Evolutionary conservation across 2,888 invertebrate genomes (phyloP).

Genomic region (Caenorhabditis macrosperma): DNA sequence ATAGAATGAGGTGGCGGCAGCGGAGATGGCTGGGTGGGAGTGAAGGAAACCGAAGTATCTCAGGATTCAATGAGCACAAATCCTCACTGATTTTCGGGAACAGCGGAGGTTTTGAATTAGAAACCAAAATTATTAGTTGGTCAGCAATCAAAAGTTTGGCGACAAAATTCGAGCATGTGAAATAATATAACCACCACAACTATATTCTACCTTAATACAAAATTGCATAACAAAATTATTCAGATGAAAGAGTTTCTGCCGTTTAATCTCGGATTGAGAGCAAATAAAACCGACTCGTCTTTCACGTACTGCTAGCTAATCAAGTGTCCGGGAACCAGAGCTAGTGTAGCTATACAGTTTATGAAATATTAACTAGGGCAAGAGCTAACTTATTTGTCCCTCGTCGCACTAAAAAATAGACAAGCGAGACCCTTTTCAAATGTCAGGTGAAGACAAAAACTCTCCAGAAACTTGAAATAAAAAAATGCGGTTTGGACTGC

Average conservation of each 20-base stretch:
- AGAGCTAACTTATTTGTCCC: not conserved
- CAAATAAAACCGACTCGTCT: not conserved
- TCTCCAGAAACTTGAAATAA: not conserved
- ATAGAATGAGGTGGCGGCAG: not conserved
- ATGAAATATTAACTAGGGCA: constrained; percentile 14
- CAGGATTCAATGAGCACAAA: constrained; percentile 15
- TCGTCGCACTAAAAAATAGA: not conserved
- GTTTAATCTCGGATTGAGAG: not conserved
- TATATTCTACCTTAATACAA: too few relatives aligned
- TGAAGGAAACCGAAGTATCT: not conserved
- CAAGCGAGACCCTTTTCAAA: not conserved
- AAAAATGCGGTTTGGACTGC: not conserved
- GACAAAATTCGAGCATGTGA: too few relatives aligned
- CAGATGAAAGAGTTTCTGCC: not conserved
- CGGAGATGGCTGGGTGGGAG: not conserved
- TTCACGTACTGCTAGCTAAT: not conserved
- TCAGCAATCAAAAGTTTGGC: too few relatives aligned
- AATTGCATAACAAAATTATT: not conserved
- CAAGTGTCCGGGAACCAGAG: not conserved
- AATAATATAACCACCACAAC: too few relatives aligned
- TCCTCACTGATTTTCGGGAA: not conserved
- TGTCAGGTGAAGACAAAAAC: not conserved
- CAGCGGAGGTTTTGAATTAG: not conserved
- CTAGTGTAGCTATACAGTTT: constrained; percentile 5
- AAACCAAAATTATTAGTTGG: not conserved